These are phyloP conservation scores for Urosaurus nigricauda DNA, from an alignment of 2,797 vertebrate species.

Conservation along the genomic window DNA sequence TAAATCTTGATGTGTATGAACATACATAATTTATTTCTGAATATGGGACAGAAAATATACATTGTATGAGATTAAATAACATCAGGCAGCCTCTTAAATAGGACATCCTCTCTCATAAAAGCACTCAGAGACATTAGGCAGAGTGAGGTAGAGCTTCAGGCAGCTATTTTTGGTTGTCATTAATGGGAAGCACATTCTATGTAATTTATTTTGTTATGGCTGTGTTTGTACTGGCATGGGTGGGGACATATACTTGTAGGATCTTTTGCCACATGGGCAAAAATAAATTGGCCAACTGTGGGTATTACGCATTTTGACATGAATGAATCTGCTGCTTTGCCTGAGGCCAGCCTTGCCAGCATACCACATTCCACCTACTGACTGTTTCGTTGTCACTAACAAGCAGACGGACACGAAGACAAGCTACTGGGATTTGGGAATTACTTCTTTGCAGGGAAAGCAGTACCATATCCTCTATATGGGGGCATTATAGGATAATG, in stretches of 20 bases:
- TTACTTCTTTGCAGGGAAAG: neutral
- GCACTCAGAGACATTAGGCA: neutral
- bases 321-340: neutral
- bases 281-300: too few species aligned
- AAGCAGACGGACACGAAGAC: neutral
- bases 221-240: neutral
- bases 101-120: neutral
- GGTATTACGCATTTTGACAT: neutral
- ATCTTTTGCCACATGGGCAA: too few species aligned
- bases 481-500: neutral
- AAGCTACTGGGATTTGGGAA: neutral
- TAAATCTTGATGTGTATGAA: too few species aligned
- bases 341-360: neutral
- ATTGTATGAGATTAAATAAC: neutral
- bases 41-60: neutral
- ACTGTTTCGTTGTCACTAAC: neutral
- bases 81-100: neutral
- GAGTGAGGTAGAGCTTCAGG: neutral
- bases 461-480: too few species aligned
- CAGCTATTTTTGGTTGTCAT: neutral
- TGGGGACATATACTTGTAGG: neutral
- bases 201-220: neutral
- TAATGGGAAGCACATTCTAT: neutral
- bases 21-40: neutral
- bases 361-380: neutral